Percentiles rank a stretch among this genome's conserved stretches.
Conservation (phyloP, 1,140 invertebrate species). For the Coboldia fuscipes region DNA sequence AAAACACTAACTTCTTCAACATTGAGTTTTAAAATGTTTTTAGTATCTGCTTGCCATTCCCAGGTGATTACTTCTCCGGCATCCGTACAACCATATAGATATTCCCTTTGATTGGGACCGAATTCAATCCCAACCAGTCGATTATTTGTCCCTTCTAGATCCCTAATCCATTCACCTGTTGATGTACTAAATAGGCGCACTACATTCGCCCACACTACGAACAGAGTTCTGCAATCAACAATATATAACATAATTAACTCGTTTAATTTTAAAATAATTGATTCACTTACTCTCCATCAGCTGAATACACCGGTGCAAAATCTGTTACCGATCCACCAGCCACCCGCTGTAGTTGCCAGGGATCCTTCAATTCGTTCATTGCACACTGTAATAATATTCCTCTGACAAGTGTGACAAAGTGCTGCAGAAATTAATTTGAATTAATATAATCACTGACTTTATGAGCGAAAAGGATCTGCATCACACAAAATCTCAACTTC, state of each 20-base stretch:
- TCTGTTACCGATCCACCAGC: slow-evolving; percentile 36
- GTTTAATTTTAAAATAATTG: slow-evolving; percentile 2
- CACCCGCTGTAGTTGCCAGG: slow-evolving; percentile 21
- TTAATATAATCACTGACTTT: too few species aligned
- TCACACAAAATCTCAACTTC: too few species aligned
- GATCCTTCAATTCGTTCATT: too few species aligned
- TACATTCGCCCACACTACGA: slow-evolving; percentile 27
- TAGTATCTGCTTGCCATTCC: slow-evolving; percentile 26
- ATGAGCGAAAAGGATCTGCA: too few species aligned
- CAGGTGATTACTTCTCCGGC: slow-evolving; percentile 27
- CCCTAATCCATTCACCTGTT: slow-evolving; percentile 25
- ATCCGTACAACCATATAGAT: slow-evolving; percentile 28
- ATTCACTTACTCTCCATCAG: slow-evolving; percentile 33
- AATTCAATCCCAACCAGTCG: slow-evolving; percentile 26
- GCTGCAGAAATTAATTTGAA: too few species aligned
- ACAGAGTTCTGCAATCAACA: slow-evolving; percentile 26
- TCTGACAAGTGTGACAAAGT: too few species aligned
- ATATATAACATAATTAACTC: slow-evolving; percentile 2
- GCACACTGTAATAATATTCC: too few species aligned
- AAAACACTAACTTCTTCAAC: too few species aligned
- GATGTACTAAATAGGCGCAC: slow-evolving; percentile 36
- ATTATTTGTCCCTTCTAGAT: slow-evolving; percentile 23
- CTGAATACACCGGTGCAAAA: slow-evolving; percentile 34
- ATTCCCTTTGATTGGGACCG: slow-evolving; percentile 21
- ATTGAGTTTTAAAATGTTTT: slow-evolving; percentile 12